These are phyloP conservation scores for Montipora foliosa DNA, from an alignment of 64 coral and sea anemone species.

Conservation along the genomic window DNA sequence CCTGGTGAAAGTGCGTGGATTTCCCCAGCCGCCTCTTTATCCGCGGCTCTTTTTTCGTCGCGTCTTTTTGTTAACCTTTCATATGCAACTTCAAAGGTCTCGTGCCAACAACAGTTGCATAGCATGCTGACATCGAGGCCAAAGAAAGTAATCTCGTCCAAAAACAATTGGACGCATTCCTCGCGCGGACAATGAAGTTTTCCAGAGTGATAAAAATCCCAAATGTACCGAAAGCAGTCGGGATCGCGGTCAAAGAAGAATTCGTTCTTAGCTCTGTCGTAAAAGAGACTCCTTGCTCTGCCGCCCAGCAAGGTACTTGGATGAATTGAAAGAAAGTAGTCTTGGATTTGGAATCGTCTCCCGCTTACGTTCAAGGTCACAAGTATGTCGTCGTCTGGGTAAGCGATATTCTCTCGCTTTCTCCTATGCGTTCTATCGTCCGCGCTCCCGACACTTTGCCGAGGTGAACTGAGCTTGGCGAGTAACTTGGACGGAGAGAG, in stretches of 20 bases:
- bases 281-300: conserved; percentile 26
- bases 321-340: conserved; percentile 49
- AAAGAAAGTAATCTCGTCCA: conserved; percentile 74
- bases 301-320: conserved; percentile 66
- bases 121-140: conserved; percentile 51
- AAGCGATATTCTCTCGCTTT: conserved; percentile 50
- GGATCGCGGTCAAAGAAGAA: conserved; percentile 87
- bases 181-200: conserved; percentile 69
- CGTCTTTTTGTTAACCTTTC: conserved; percentile 42
- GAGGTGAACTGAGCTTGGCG: neutral
- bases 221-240: conserved; percentile 72
- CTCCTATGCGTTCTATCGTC: neutral
- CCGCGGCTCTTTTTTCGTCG: neutral
- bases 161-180: conserved; percentile 61
- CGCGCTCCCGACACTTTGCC: neutral
- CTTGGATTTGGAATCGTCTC: conserved; percentile 51
- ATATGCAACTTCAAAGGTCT: conserved; percentile 31
- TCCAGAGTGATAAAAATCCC: conserved; percentile 75
- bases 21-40: neutral
- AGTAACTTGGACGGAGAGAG: conserved; percentile 44
- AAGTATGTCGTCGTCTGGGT: conserved; percentile 48
- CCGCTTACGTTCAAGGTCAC: conserved; percentile 75
- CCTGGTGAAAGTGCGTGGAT: neutral
- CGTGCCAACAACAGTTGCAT: conserved; percentile 69
- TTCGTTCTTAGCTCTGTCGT: conserved; percentile 42